Conservation (phyloP, 2,113 vertebrate species). For the Pelvicachromis taeniatus region DNA sequence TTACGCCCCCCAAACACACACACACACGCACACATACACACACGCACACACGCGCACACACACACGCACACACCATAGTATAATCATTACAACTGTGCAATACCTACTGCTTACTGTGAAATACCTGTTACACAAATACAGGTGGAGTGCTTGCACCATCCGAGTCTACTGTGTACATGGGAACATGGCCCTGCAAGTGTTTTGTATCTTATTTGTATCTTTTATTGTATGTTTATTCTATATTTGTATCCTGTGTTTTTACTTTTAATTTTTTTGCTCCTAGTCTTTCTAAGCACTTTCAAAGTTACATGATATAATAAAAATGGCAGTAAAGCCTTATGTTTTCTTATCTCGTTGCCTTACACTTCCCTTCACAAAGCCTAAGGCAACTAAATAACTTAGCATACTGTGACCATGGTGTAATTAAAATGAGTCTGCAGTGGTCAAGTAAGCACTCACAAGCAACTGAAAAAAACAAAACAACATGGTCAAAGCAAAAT, state of each 20-base stretch:
- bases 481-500: not conserved
- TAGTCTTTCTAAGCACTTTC: not conserved
- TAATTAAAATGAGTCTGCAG: not conserved
- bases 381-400: not conserved
- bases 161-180: not conserved
- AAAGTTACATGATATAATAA: not conserved
- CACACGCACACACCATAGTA: not conserved
- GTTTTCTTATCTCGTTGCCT: not conserved
- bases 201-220: not conserved
- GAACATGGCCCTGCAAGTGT: not conserved
- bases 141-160: not conserved
- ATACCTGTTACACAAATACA: not conserved
- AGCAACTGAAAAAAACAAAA: not conserved
- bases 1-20: not conserved
- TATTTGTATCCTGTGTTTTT: not conserved
- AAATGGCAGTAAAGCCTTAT: not conserved
- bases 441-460: not conserved
- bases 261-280: not conserved
- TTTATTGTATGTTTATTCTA: not conserved
- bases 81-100: not conserved
- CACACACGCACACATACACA: not conserved
- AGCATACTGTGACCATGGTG: not conserved
- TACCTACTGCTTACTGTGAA: not conserved
- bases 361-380: not conserved
- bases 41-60: not conserved